A percentile compares a stretch with the other conserved stretches of the same genome.
Conservation (phyloP, 2,888 invertebrate species). For the Ormyrus rosae region DNA sequence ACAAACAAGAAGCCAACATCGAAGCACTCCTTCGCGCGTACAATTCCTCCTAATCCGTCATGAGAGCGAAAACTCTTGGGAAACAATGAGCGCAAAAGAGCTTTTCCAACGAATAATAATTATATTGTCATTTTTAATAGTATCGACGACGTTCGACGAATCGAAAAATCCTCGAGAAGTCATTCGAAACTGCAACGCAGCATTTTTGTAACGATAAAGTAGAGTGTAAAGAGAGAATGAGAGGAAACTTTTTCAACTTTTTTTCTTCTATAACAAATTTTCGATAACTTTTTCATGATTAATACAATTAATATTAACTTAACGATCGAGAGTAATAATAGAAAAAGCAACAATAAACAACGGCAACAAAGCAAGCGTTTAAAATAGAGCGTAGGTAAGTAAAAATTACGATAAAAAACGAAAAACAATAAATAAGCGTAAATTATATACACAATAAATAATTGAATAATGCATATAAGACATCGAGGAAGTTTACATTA, state of each 20-base stretch:
- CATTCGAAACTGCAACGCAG: not conserved
- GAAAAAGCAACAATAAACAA: conserved; percentile 22
- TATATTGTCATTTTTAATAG: conserved; percentile 3
- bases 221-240: not conserved
- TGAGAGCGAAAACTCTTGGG: conserved; percentile 19
- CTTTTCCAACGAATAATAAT: conserved; percentile 15
- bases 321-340: not conserved
- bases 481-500: conserved; percentile 8
- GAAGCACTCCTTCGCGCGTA: conserved; percentile 21
- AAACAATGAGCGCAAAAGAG: not conserved
- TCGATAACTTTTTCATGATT: conserved; percentile 52
- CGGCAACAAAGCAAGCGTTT: conserved; percentile 24
- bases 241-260: conserved; percentile 31
- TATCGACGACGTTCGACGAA: not conserved
- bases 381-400: conserved; percentile 29
- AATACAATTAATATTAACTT: conserved; percentile 24
- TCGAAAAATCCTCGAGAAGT: conserved; percentile 21
- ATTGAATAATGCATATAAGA: conserved; percentile 22
- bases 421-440: conserved; percentile 49
- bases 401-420: conserved; percentile 15
- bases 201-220: conserved; percentile 33
- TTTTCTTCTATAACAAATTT: conserved; percentile 50
- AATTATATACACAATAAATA: conserved; percentile 40
- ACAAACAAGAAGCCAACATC: conserved; percentile 22
- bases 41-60: conserved; percentile 9